phyloP scores from a whole-genome alignment of 2,888 invertebrate genomes.

The Alentia gelatinosa region DNA sequence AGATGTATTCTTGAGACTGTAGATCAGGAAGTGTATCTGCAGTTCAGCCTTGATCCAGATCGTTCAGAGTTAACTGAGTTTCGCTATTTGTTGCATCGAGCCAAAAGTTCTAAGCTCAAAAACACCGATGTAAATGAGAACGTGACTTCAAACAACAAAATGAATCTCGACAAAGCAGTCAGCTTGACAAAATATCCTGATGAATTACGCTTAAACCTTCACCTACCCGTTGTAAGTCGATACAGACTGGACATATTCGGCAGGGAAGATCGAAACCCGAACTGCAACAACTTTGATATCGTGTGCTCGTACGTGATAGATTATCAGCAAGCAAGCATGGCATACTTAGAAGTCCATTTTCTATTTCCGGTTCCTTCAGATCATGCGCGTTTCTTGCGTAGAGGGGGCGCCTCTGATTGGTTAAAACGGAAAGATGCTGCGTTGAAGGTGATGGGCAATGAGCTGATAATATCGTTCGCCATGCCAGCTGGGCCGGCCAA shows the following conservation, averaged over 20 bases:
- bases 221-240: neutral
- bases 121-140: neutral
- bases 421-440: conserved; percentile 11
- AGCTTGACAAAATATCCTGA: neutral
- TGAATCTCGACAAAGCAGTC: neutral
- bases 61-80: neutral
- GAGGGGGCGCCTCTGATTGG: conserved; percentile 32
- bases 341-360: conserved; percentile 4
- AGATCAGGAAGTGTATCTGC: conserved; percentile 71
- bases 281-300: conserved; percentile 26
- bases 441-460: neutral
- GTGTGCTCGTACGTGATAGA: conserved; percentile 42
- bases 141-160: neutral
- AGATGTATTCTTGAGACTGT: conserved; percentile 70
- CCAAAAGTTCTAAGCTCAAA: neutral
- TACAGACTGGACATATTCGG: conserved; percentile 47
- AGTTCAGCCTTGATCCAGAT: conserved; percentile 62
- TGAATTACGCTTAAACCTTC: neutral
- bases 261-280: neutral
- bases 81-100: conserved; percentile 3
- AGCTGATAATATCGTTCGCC: neutral
- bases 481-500: neutral
- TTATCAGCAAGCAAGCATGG: neutral
- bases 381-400: conserved; percentile 16
- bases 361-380: neutral